Evolutionary conservation across 2,797 vertebrate species (phyloP).

Genomic region (Lacerta bilineata): DNA sequence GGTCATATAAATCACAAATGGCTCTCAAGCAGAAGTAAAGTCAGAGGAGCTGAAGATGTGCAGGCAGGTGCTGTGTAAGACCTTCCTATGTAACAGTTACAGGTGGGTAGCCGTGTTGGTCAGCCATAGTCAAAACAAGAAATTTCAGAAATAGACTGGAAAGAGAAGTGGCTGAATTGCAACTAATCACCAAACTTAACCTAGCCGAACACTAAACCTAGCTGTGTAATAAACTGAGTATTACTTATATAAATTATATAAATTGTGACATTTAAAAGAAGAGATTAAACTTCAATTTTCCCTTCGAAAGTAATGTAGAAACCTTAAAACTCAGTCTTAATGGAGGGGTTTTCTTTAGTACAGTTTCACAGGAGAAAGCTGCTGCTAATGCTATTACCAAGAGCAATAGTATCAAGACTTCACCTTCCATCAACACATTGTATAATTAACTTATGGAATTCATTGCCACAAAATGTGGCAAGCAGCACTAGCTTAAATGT

Average conservation of each 20-base stretch:
- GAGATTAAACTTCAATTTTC: background rate
- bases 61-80: no score
- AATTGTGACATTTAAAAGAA: background rate
- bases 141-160: no score
- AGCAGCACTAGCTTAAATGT: constrained; percentile 12
- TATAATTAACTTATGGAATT: constrained; percentile 32
- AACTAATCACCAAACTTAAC: no score
- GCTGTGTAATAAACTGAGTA: background rate
- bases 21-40: no score
- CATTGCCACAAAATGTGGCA: constrained; percentile 29
- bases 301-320: background rate
- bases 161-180: no score
- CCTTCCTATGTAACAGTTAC: no score
- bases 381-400: constrained; percentile 1
- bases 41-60: no score
- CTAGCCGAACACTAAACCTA: background rate
- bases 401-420: constrained; percentile 24
- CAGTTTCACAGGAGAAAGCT: constrained; percentile 36
- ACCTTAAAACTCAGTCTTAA: constrained; percentile 17
- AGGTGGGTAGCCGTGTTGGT: no score
- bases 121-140: no score
- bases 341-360: constrained; percentile 25
- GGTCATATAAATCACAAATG: no score
- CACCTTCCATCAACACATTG: constrained; percentile 17
- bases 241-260: background rate